Base-by-base conservation (phyloP, 2,113 vertebrate genomes). In the Elanoides forficatus region DNA sequence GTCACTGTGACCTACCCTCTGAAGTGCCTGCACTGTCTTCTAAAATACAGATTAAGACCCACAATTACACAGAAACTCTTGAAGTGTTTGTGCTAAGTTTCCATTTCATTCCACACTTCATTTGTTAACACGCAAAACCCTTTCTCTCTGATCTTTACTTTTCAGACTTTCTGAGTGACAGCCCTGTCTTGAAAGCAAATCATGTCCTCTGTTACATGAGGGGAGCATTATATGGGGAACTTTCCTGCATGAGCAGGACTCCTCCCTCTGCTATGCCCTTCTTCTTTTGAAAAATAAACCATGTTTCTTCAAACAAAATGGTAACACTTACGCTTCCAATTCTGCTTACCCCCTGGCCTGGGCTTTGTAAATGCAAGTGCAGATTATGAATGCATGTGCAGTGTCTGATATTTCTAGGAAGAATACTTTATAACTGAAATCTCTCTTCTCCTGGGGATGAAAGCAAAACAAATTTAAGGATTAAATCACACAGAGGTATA, bases 391-490 rank as follows among this genome's bases (percentile, higher is more conserved):
- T 96, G 97, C 96, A 83, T 95, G 91, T 94, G 38, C 81, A 53
- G 72, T 88, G 83, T 96, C 94, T 88, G 81, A 86, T 94, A 95
- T 96, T 97, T 96, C 92, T 87, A 95, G 96, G 93, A 97, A 98
- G 97, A 97, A 96, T 97, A 95, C 97, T 98, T 95, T 89, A 97
- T 95, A 81, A 96, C 96, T 86, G 96, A 98, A 98, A 98, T 97
- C 95, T 97, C 93, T 94, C 91, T 98, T 98, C 98, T 98, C 98
- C 47, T 23, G 97, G 95, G 98, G 93, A 98, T 97, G 97, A 98
- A 98, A 98, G 97, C 97, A 97, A 98, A 98, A 98, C 97, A 96
- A 98, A 98, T 98, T 97, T 98, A 97, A 97, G 98, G 96, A 98
- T 98, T 98, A 98, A 98, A 98, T 98, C 98, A 98, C 96, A 97